Conservation (phyloP, 2,113 vertebrate species). For the Phyllopteryx taeniolatus region DNA sequence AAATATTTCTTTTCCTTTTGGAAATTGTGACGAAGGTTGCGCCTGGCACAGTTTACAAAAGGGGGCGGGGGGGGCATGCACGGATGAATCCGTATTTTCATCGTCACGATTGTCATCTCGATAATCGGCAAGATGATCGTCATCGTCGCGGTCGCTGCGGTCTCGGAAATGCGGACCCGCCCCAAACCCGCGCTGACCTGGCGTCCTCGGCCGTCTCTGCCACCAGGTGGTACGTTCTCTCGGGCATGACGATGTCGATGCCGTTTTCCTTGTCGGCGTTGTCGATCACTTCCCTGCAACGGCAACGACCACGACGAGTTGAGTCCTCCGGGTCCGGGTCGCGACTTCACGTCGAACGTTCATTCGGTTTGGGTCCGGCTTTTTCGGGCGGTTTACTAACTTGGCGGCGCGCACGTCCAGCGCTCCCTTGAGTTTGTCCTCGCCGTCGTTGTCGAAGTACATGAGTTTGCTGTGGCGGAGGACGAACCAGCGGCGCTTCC, state of each 20-base stretch:
- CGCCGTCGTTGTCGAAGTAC: constrained; percentile 95
- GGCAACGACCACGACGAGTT: background rate
- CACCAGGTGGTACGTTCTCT: constrained; percentile 92
- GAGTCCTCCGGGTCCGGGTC: no score
- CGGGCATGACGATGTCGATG: constrained; percentile 86
- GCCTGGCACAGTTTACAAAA: no score
- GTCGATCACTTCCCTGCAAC: constrained; percentile 87
- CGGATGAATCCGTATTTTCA: no score
- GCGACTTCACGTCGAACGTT: background rate
- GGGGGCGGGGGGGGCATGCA: no score
- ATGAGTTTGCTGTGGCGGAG: constrained; percentile 90
- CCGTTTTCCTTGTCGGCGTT: constrained; percentile 93
- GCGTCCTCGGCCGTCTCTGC: constrained; percentile 94
- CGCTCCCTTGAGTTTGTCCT: constrained; percentile 92
- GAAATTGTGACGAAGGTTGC: no score
- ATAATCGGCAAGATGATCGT: no score
- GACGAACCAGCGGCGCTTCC: constrained; percentile 98
- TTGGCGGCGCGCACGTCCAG: constrained; percentile 87
- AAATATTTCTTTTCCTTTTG: no score
- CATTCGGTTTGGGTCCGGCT: no score
- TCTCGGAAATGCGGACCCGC: no score
- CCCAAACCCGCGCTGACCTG: constrained; percentile 70
- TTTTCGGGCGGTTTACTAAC: constrained; percentile 62
- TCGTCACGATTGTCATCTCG: no score
- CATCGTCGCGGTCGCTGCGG: no score